Base-by-base conservation (phyloP, 2,888 invertebrate species). In the Oligia strigilis region DNA sequence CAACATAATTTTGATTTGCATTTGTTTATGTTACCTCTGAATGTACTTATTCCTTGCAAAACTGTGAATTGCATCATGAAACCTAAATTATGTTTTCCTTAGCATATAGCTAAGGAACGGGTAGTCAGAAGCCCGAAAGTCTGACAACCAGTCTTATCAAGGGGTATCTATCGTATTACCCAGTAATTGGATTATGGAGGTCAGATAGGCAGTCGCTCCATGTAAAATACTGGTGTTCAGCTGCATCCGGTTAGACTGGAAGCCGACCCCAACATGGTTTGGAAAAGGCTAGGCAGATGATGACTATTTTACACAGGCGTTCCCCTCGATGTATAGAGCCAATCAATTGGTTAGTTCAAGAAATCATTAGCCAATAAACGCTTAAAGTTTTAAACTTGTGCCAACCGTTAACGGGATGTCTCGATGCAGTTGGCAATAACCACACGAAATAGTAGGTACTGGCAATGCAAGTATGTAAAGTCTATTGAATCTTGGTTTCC, bases 341-440 rank as follows among this genome's bases (percentile, higher is more conserved):
- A 46, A 62, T 40, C 9, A 40, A 46, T 58, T 19, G 46, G 40
- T 17, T 60, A 52, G 23, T 55, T 65, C 46, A 36, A 69, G 62
- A 78, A 78, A 40, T 60, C 23, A 69, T 67, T 29, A 29, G 9
- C 11, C 29, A n/a, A 79, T 72, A 76, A 83, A 66, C 87, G 87
- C 86, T 71, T n/a, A 43, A 75, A 80, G 80, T 78, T 77, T 80
- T 36, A 80, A 71, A 81, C 85, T 92, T 84, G 82, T 29, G 65
- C 85, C 91, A 90, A 13, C 14, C 85, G 74, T 64, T 93, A 93
- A 93, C 93, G 92, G 93, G 88, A 90, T 83, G 88, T 87, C 78
- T 88, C 76, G 81, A 78, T 87, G 89, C 90, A 90, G 88, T 73
- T 86, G 86, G 90, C 89, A 90, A 89, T 91, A 89, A 89, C 85